Percentiles rank a stretch among this genome's conserved stretches.
These are phyloP conservation scores for Cinclus cinclus DNA, from an alignment of 2,113 vertebrate species.

Conservation along the genomic window DNA sequence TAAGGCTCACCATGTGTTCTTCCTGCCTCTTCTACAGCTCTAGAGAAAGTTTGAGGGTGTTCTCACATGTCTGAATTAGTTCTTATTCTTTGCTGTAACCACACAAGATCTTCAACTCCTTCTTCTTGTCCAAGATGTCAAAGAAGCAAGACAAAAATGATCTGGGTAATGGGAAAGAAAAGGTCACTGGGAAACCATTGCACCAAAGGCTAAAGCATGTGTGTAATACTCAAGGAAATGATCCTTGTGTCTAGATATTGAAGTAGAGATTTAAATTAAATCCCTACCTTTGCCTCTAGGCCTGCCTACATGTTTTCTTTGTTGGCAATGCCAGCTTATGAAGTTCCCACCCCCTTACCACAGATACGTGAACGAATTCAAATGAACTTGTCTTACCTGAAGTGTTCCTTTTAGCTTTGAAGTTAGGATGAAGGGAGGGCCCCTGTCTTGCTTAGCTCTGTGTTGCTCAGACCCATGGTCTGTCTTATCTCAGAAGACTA, in stretches of 20 bases:
- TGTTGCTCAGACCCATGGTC: background rate
- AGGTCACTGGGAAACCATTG: background rate
- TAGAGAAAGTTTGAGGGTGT: background rate
- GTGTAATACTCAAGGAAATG: background rate
- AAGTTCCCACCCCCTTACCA: background rate
- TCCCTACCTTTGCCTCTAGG: background rate
- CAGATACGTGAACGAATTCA: background rate
- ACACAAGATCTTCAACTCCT: background rate
- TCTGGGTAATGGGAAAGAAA: background rate
- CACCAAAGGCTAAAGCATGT: background rate
- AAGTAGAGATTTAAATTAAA: background rate
- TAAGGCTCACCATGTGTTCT: background rate
- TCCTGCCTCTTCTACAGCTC: background rate
- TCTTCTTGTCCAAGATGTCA: background rate
- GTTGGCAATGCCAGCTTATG: background rate
- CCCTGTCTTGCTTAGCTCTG: background rate
- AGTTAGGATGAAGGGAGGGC: background rate
- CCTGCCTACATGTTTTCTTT: background rate
- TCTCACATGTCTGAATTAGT: background rate
- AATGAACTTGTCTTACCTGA: constrained; percentile 34
- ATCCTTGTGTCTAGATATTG: background rate
- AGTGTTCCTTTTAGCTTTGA: constrained; percentile 26
- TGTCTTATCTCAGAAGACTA: background rate
- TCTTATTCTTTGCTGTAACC: background rate
- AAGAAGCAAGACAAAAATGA: background rate